Conservation (phyloP, 2,888 invertebrate genomes). For the Polydrusus cervinus region DNA sequence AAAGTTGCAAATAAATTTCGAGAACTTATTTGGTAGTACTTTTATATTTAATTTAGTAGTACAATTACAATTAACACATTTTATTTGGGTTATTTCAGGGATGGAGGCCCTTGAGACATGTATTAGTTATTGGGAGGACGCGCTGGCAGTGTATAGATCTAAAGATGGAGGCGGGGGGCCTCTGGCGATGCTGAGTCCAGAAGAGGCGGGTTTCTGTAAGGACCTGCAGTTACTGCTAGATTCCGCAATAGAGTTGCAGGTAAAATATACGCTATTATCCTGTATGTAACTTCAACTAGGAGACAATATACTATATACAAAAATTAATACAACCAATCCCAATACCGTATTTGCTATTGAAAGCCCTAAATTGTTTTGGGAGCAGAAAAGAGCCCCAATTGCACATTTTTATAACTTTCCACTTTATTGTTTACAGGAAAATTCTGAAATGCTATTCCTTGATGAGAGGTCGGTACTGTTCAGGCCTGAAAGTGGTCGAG, state of each 20-base stretch:
- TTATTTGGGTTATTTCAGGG: slow-evolving; percentile 73
- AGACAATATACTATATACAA: too few species aligned
- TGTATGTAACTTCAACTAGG: too few species aligned
- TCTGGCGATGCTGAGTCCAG: slow-evolving; percentile 84
- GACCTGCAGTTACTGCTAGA: slow-evolving; percentile 88
- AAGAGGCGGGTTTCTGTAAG: slow-evolving; percentile 87
- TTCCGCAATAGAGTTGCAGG: slow-evolving; percentile 86
- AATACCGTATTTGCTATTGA: too few species aligned
- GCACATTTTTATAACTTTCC: background rate
- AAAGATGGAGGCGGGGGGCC: slow-evolving; percentile 73
- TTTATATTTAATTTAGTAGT: too few species aligned
- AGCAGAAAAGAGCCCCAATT: too few species aligned
- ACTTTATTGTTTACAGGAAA: slow-evolving; percentile 71
- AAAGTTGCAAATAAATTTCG: too few species aligned
- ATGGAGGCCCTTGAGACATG: slow-evolving; percentile 95
- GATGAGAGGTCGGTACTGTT: slow-evolving; percentile 92
- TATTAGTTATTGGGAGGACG: slow-evolving; percentile 96
- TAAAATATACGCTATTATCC: background rate
- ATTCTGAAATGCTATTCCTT: slow-evolving; percentile 89
- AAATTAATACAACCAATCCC: too few species aligned
- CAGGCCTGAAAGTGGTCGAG: slow-evolving; percentile 82
- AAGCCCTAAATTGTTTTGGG: too few species aligned
- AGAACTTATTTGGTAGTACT: too few species aligned
- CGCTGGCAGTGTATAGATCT: slow-evolving; percentile 84
- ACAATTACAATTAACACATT: background rate